Conservation (phyloP, 2,797 vertebrate species). For the Lutjanus campechanus region DNA sequence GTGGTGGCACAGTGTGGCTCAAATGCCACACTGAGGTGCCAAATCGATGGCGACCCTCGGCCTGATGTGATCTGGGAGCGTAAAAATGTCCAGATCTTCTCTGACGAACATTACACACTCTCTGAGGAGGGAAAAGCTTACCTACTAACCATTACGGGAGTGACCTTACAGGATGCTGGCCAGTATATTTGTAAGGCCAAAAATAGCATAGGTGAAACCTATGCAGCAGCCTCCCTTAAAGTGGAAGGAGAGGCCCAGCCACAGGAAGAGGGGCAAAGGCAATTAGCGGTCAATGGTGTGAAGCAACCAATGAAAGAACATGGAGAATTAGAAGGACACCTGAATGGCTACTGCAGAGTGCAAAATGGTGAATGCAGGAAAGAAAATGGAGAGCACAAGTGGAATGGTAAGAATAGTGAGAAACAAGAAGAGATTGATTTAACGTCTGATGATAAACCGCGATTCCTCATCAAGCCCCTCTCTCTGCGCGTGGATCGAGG, state of each 20-base stretch:
- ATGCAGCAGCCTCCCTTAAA: constrained; percentile 90
- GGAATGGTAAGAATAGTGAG: constrained; percentile 15
- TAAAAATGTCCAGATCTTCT: constrained; percentile 86
- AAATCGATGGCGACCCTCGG: constrained; percentile 91
- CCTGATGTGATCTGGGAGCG: constrained; percentile 94
- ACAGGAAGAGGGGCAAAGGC: constrained; percentile 23
- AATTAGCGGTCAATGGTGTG: constrained; percentile 48
- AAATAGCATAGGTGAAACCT: constrained; percentile 93
- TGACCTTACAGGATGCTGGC: constrained; percentile 89
- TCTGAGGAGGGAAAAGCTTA: constrained; percentile 90
- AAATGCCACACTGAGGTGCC: constrained; percentile 90
- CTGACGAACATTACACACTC: constrained; percentile 86
- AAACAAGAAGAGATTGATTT: constrained; percentile 61
- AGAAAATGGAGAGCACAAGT: constrained; percentile 37
- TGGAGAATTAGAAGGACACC: constrained; percentile 32
- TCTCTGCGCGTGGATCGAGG: constrained; percentile 90
- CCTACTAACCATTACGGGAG: constrained; percentile 86
- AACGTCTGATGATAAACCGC: constrained; percentile 78
- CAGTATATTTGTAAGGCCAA: constrained; percentile 94
- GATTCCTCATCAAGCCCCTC: constrained; percentile 89
- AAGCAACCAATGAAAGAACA: constrained; percentile 46
- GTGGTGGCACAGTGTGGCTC: constrained; percentile 87
- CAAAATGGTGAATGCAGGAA: constrained; percentile 49
- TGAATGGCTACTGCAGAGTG: constrained; percentile 59
- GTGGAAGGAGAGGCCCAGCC: constrained; percentile 81